Base-by-base conservation (phyloP, 2,113 vertebrate species). In the Mus pahari region DNA sequence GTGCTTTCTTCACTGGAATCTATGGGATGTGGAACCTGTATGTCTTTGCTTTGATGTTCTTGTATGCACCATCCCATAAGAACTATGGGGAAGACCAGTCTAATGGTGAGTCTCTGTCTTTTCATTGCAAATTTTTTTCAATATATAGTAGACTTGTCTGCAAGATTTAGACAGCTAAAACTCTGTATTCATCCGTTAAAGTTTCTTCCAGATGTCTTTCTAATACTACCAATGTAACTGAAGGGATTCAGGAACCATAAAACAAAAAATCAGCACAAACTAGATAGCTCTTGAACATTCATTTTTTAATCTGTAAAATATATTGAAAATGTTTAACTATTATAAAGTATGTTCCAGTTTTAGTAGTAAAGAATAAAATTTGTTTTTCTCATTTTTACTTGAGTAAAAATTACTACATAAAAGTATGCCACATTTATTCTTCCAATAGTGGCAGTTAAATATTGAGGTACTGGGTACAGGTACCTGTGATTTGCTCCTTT, bases 1-100 rank as follows among this genome's bases (percentile, higher is more conserved):
- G 99, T 0, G 99, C 99, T 90, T 99, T 99, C 98, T 99, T 99
- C 98, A 99, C 99, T 0, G 99, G 99, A 91, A 99, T 99, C 98
- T 99, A 99, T 0, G 99, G 99, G 53, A 99, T 99, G 99, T 99
- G 99, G 99, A 99, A 99, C 97, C 99, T 99, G 58, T 99, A 99
- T 3, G 99, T 99, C 91, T 99, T 99, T 0, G 99, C 99, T 48
- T 98, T 99, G 97, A 99, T 99, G 99, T 99, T 99, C 98, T 98
- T 99, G 28, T 99, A 99, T 0, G 99, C 99, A 0, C 99, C 99
- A 0, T 99, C 99, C 1, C 99, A 99, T 98, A 99, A 99, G 98
- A 99, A 99, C 82, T 99, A 99, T 0, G 99, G 99, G 3, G 99
- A 99, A 0, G 99, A 99, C 82, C 99, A 99, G 60, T 99, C 99